Base-by-base conservation (phyloP, 2,797 vertebrate species). In the Forpus xanthops region DNA sequence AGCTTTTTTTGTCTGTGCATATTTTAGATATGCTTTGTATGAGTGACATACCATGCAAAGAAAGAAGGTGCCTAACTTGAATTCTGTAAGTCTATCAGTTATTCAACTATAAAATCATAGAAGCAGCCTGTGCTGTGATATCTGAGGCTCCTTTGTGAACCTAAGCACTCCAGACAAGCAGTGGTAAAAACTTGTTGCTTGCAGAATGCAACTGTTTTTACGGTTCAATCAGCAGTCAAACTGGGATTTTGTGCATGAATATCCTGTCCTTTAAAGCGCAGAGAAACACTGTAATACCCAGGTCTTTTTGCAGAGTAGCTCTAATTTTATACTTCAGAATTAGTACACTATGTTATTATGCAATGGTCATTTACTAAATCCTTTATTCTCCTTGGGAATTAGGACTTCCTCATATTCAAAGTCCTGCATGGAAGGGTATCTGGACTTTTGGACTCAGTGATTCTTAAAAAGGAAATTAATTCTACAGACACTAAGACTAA, bases 31-130 rank as follows among this genome's bases (percentile, higher is more conserved):
- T 74, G 27, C 35, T 72, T 90, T 88, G n/a, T 23, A 47, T 50
- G 41, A 75, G 15, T n/a, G 39, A 44, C 1, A 0, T 64, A 28
- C 8, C 0, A 0, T 33, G 41, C 28, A 41, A 78, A 33, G 50
- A 31, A 74, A 64, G n/a, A 75, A n/a, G 39, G 5, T 64, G 7
- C 6, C 44, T 90, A 47, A 41, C 6, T 41, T 9, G 31, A 41
- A 58, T 15, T 16, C 11, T 25, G 2, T 85, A 58, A 70, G 4
- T 56, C 42, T 66, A 25, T 21, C 20, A 62, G 27, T 15, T 56
- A 81, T 71, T 44, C 28, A 37, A 8, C 58, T 67, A 53, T 37
- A 77, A 78, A 85, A 84, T 8, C 27, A 67, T 15, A 18, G 37
- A 87, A 53, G 3, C 15, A 87, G 44, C 24, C 14, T 2, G 0